Conservation (phyloP, 2,888 invertebrate species). For the Hypomecis punctinalis region DNA sequence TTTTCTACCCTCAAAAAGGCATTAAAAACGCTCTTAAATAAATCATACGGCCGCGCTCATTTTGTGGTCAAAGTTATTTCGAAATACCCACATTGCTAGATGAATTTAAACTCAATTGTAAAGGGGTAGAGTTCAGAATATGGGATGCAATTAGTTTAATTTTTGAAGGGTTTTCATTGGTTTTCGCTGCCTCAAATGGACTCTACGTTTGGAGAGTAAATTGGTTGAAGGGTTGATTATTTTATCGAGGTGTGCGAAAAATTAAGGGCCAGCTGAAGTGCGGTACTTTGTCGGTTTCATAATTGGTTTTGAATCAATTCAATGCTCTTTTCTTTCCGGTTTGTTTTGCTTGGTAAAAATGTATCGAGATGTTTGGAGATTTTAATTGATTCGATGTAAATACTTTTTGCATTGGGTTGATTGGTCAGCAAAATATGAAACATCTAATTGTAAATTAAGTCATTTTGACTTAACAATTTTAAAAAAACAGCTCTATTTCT, state of each 20-base stretch:
- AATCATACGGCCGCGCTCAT: slow-evolving; percentile 39
- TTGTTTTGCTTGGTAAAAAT: too few species aligned
- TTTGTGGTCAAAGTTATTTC: slow-evolving; percentile 37
- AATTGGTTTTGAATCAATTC: too few species aligned
- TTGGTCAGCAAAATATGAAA: too few species aligned
- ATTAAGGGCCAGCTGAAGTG: not conserved
- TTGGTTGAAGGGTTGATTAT: slow-evolving; percentile 37
- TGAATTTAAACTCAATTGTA: slow-evolving; percentile 36
- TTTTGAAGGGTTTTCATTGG: slow-evolving; percentile 44
- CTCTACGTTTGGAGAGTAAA: slow-evolving; percentile 44
- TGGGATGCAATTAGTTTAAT: slow-evolving; percentile 39
- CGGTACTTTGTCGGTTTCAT: not conserved
- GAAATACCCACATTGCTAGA: slow-evolving; percentile 12
- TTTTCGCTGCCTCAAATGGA: slow-evolving; percentile 43
- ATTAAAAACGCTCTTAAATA: slow-evolving; percentile 47
- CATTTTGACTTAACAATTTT: too few species aligned
- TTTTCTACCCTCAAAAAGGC: slow-evolving; percentile 43
- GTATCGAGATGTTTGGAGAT: too few species aligned
- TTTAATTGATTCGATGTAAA: too few species aligned
- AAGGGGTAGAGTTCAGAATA: slow-evolving; percentile 33
- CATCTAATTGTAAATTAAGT: too few species aligned
- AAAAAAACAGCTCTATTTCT: too few species aligned
- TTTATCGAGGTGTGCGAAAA: slow-evolving; percentile 23
- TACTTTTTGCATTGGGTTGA: too few species aligned
- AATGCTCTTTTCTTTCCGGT: too few species aligned